Base-by-base conservation (phyloP, 2,888 invertebrate genomes). In the Chloroclysta siterata region DNA sequence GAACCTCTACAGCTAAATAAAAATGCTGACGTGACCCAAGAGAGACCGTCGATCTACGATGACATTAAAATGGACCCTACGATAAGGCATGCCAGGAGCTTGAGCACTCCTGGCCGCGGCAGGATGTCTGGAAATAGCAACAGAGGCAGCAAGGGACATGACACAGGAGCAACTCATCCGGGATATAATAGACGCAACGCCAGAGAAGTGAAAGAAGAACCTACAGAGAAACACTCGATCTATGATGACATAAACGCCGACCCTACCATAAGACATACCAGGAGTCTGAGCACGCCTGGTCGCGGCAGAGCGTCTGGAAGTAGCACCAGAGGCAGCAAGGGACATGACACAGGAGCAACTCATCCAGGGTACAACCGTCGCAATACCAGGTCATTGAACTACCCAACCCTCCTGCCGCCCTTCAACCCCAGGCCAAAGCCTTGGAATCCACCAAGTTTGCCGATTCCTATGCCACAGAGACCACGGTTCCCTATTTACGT, bases 121-220 rank as follows among this genome's bases (percentile, higher is more conserved):
- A 8, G 80, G 68, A 47, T 72, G 76, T 28, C 76, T 14, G 78
- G 81, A 4, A 73, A 80, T 51, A 75, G 77, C 42, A 75, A 76
- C 48, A 66, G 70, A n/a, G 72, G 77, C 4, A 72, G 73, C 39
- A 65, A 78, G 17, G 75, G 74, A 53, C 66, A 76, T 2, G 69
- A 81, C 46, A 82, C 82, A 6, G 82, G 82, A 6, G 62, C 78
- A 5, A 81, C 82, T 4, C 81, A 83, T 63, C 81, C 84, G 10
- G 84, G 82, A 11, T 82, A 82, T 66, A 83, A 84, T 55, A 76
- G 81, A 5, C 79, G 84, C 17, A 81, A 85, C 50, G 71, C 83
- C 7, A 76, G 81, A 52, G 72, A 53, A 53, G 52, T 44, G 2
- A 14, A 6, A 14, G 33, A 55, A 6, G 50, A 57, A 15, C 52